Conservation (phyloP, 2,113 vertebrate genomes). For the Craseonycteris thonglongyai region DNA sequence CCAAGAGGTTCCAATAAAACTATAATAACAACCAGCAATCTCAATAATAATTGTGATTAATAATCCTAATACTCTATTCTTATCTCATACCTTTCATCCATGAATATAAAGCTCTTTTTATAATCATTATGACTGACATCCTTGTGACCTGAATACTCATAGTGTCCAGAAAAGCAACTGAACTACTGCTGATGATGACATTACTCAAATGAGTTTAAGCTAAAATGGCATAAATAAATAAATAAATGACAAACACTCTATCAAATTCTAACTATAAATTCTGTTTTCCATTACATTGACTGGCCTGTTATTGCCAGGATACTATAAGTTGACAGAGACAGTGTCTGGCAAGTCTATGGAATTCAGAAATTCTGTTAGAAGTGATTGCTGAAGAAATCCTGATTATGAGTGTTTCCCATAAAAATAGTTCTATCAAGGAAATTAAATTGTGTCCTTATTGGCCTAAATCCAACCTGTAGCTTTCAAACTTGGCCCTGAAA, state of each 20-base stretch:
- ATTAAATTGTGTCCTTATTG: background rate
- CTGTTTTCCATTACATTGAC: slow-evolving; percentile 37
- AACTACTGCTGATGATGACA: slow-evolving; percentile 31
- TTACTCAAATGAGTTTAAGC: slow-evolving; percentile 48
- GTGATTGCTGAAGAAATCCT: slow-evolving; percentile 43
- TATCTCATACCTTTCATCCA: slow-evolving; percentile 55
- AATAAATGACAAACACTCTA: background rate
- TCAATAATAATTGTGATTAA: slow-evolving; percentile 40
- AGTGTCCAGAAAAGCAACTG: slow-evolving; percentile 14
- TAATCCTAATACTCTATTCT: slow-evolving; percentile 42
- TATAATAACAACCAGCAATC: slow-evolving; percentile 55
- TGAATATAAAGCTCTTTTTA: slow-evolving; percentile 23
- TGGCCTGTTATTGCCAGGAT: slow-evolving; percentile 42
- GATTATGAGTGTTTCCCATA: slow-evolving; percentile 33
- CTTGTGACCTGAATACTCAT: background rate
- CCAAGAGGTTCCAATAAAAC: slow-evolving; percentile 61
- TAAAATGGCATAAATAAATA: slow-evolving; percentile 15
- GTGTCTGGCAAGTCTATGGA: background rate
- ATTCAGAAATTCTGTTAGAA: slow-evolving; percentile 6
- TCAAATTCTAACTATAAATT: slow-evolving; percentile 55
- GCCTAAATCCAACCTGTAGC: background rate
- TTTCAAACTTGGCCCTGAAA: background rate
- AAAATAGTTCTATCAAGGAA: slow-evolving; percentile 39
- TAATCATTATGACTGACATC: slow-evolving; percentile 8
- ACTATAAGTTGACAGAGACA: slow-evolving; percentile 37